A percentile compares a stretch with the other conserved stretches of the same genome.
Evolutionary conservation across 1,140 invertebrate species (phyloP).

Genomic region (Tachypleus tridentatus): DNA sequence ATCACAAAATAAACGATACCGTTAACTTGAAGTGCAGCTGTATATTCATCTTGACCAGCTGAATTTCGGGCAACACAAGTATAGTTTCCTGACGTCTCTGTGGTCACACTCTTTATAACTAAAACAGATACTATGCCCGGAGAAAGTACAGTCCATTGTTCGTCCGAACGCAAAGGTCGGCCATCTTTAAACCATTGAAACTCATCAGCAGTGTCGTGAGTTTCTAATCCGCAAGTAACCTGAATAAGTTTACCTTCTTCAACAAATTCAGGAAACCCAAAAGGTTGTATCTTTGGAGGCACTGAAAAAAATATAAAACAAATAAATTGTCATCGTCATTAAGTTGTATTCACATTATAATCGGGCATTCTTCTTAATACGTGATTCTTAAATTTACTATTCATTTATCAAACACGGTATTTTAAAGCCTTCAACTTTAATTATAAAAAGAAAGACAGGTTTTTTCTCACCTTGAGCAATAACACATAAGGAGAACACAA

Average conservation of each 20-base stretch:
- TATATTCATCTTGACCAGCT: conserved; percentile 27
- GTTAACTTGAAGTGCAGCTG: conserved; percentile 20
- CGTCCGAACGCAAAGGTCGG: conserved; percentile 2
- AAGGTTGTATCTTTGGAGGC: conserved; percentile 10
- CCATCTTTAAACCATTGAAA: conserved; percentile 14
- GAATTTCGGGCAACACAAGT: conserved; percentile 45
- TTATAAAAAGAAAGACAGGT: too few relatives aligned
- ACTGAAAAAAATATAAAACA: too few relatives aligned
- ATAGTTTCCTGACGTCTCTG: conserved; percentile 43
- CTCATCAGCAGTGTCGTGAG: conserved; percentile 2
- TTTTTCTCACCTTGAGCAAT: too few relatives aligned
- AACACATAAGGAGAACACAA: too few relatives aligned
- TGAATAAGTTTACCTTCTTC: conserved; percentile 14
- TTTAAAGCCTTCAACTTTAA: too few relatives aligned
- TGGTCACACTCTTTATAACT: conserved; percentile 31
- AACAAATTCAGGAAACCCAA: conserved; percentile 10
- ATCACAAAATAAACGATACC: conserved; percentile 8
- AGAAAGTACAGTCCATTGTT: conserved; percentile 8
- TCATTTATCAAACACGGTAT: too few relatives aligned
- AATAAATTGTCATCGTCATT: too few relatives aligned
- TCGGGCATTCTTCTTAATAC: too few relatives aligned
- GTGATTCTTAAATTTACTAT: too few relatives aligned
- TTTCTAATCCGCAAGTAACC: conserved; percentile 4
- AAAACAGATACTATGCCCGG: conserved; percentile 22
- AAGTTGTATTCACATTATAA: too few relatives aligned